These are phyloP conservation scores for Oryzias sinensis DNA, from an alignment of 2,797 vertebrate species.

Conservation along the genomic window DNA sequence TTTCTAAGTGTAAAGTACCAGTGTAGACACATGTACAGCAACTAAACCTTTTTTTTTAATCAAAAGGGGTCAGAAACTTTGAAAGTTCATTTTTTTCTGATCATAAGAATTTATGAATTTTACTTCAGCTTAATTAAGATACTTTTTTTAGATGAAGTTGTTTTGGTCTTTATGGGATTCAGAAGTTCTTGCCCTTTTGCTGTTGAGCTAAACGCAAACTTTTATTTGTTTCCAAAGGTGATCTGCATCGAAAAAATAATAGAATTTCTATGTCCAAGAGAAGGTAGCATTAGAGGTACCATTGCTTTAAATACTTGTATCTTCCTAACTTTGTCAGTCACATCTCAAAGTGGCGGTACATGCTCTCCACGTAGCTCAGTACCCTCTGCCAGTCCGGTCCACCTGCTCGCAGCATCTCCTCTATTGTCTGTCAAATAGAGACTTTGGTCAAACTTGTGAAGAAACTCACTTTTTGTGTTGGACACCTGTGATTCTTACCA, in stretches of 20 bases:
- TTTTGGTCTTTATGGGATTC: too few relatives aligned
- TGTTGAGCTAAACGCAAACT: too few relatives aligned
- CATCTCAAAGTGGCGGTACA: conserved; percentile 86
- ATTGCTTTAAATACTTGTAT: background rate
- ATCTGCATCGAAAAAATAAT: too few relatives aligned
- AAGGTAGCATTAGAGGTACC: background rate
- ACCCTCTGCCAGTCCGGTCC: conserved; percentile 86
- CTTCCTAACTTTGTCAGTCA: conserved; percentile 47
- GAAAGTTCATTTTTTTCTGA: too few relatives aligned
- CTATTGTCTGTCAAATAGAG: conserved; percentile 67
- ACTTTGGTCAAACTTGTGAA: background rate
- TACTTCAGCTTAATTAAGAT: too few relatives aligned
- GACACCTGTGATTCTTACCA: conserved; percentile 60
- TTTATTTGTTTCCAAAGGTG: too few relatives aligned
- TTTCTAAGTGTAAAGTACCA: conserved; percentile 47
- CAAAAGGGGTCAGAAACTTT: background rate
- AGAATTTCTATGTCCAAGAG: background rate
- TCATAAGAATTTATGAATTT: too few relatives aligned
- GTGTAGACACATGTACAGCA: conserved; percentile 60
- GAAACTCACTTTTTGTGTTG: background rate
- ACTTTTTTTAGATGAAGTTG: too few relatives aligned
- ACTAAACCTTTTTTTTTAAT: conserved; percentile 11
- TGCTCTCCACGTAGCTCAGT: conserved; percentile 81
- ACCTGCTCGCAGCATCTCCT: conserved; percentile 79
- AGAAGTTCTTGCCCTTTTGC: too few relatives aligned